Percentiles rank a stretch among this genome's conserved stretches.
Conservation (phyloP, 2,113 vertebrate species). For the Ctenodactylus gundi region DNA sequence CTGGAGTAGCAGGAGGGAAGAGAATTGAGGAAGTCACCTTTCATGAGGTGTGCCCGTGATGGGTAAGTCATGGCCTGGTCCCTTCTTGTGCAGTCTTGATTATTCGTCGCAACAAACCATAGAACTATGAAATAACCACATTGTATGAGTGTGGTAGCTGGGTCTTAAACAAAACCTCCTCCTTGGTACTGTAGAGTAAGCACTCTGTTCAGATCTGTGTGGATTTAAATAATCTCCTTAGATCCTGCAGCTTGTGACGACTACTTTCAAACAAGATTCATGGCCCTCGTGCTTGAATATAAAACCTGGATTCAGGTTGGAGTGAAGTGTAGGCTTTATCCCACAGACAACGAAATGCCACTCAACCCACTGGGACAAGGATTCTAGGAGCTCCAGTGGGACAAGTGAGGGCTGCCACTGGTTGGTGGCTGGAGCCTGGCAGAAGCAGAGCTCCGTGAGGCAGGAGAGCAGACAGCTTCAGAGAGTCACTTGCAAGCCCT, state of each 20-base stretch:
- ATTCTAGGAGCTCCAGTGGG: background rate
- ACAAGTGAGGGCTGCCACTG: background rate
- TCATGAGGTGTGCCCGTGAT: background rate
- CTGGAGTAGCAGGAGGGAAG: background rate
- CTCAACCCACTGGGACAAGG: background rate
- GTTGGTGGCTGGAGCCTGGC: background rate
- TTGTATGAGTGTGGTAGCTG: background rate
- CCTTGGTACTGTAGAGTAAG: background rate
- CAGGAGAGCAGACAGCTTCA: constrained; percentile 32
- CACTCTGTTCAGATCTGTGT: background rate
- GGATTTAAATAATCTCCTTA: background rate
- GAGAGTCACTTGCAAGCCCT: constrained; percentile 57
- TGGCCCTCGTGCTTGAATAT: background rate
- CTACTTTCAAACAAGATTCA: background rate
- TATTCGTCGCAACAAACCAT: background rate
- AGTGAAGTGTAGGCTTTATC: background rate
- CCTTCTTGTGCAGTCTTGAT: background rate
- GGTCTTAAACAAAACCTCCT: background rate
- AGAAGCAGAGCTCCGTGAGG: background rate
- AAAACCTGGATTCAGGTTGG: constrained; percentile 20
- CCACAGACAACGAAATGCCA: background rate
- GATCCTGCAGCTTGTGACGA: background rate
- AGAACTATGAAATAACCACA: background rate
- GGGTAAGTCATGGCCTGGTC: background rate
- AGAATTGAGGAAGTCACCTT: background rate